Evolutionary conservation across 2,888 invertebrate species (phyloP), one percentile per base, ranked within the genome.

Genomic region (Volucella bombylans): DNA sequence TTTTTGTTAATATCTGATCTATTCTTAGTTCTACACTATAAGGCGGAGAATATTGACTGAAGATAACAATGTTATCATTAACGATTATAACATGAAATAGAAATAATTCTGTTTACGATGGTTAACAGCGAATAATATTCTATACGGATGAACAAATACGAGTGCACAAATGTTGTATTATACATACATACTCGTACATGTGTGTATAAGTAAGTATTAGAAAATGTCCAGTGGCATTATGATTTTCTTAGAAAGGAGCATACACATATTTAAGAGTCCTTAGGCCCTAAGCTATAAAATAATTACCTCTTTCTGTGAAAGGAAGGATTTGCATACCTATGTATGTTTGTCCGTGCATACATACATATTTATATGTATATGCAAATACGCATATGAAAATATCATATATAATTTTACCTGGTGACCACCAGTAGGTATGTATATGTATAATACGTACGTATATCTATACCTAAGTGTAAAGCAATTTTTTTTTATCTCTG

Each of bases 211-310:
- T 65, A 52, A 14, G 18, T 15, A 47, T 38, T 8, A 14, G 15
- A 11, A 68, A 41, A 49, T 59, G 52, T 45, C 64, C 65, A 52
- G 74, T 55, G 74, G 61, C 59, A 62, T 80, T 83, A 65, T 74
- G 74, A 79, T 83, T 69, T 83, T 74, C 69, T 39, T 71, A 52
- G 79, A 69, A 83, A 64, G 64, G 54, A 83, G 43, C 12, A 39
- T 73, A 43, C 45, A 72, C 68, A 31, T 31, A 31, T 76, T 62
- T 62, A 68, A 81, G 62, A 47, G 54, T 57, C 54, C 64, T 76
- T 57, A 81, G 49, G 72, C 80, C 76, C 43, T 81, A 67, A 85
- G 85, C 85, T 77, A 81, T 77, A 72, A 85, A 81, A 85, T 81
- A 85, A 85, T 77, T 81, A 81, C 72, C 81, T 81, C 68, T 81